These are phyloP conservation scores for Cotesia congregata DNA, from an alignment of 2,888 invertebrate genomes.

Conservation along the genomic window DNA sequence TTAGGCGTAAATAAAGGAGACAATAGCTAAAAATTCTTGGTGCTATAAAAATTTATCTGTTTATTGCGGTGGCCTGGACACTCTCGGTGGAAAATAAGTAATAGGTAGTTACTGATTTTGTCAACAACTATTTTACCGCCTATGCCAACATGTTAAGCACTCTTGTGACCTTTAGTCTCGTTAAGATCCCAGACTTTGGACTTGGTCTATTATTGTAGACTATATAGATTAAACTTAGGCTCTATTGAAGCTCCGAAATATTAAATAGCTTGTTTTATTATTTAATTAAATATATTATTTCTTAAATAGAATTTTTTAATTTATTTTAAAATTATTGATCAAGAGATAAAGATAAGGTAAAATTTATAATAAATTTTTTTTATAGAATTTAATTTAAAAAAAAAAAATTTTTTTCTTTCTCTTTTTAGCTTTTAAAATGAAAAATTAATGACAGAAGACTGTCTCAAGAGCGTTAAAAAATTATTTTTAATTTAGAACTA, in stretches of 20 bases:
- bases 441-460: too few species aligned
- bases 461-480: too few species aligned
- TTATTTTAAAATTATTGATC: too few species aligned
- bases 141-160: constrained; percentile 42
- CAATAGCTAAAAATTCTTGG: constrained; percentile 59
- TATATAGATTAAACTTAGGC: background rate
- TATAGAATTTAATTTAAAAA: too few species aligned
- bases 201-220: background rate
- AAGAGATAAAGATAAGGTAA: too few species aligned
- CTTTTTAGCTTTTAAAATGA: too few species aligned
- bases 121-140: constrained; percentile 52
- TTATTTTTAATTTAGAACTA: too few species aligned
- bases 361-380: too few species aligned
- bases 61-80: constrained; percentile 58
- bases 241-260: constrained; percentile 12
- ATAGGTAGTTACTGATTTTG: constrained; percentile 64
- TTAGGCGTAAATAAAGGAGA: background rate
- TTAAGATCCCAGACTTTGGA: background rate
- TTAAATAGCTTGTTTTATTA: background rate
- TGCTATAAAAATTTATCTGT: constrained; percentile 64
- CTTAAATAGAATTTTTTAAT: too few species aligned
- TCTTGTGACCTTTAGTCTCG: constrained; percentile 21
- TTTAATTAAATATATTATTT: too few species aligned
- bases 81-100: constrained; percentile 43
- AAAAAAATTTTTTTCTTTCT: too few species aligned